Percentiles rank a stretch among this genome's conserved stretches.
Conservation (phyloP, 2,797 vertebrate species). For the Spheniscus humboldti region DNA sequence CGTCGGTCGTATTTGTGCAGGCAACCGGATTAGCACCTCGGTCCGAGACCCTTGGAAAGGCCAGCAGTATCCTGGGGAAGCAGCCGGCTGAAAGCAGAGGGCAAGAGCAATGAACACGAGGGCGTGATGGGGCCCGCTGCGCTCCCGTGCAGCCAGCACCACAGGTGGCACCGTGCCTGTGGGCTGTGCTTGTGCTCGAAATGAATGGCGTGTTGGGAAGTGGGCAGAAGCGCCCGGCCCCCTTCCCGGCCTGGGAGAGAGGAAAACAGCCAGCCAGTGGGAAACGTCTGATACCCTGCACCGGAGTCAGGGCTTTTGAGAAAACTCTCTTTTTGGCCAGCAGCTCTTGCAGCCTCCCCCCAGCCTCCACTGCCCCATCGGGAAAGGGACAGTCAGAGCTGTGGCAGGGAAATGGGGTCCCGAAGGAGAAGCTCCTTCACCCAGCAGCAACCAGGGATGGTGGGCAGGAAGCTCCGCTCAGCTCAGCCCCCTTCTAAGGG, state of each 20-base stretch:
- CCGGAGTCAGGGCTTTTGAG: not conserved
- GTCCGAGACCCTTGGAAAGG: not conserved
- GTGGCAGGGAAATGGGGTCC: not conserved
- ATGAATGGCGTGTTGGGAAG: too few species aligned
- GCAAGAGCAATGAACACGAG: not conserved
- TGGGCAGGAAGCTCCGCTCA: not conserved
- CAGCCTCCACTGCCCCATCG: not conserved
- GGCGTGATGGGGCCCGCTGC: too few species aligned
- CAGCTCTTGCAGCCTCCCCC: not conserved
- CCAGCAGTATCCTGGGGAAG: not conserved
- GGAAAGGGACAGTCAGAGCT: not conserved
- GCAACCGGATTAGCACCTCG: slow-evolving; percentile 36
- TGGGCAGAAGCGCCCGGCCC: too few species aligned
- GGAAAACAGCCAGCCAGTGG: not conserved
- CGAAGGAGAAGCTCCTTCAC: not conserved
- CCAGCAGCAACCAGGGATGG: not conserved
- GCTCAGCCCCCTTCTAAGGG: not conserved
- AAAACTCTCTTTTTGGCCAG: not conserved
- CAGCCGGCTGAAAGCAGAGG: not conserved
- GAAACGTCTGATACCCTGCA: not conserved
- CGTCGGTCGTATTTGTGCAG: not conserved
- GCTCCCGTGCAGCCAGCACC: too few species aligned
- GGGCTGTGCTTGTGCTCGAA: too few species aligned
- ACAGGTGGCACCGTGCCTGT: too few species aligned
- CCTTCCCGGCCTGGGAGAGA: too few species aligned